These are phyloP conservation scores for Acrocephalus kingi DNA, from an alignment of 2,113 vertebrate genomes.

Conservation along the genomic window DNA sequence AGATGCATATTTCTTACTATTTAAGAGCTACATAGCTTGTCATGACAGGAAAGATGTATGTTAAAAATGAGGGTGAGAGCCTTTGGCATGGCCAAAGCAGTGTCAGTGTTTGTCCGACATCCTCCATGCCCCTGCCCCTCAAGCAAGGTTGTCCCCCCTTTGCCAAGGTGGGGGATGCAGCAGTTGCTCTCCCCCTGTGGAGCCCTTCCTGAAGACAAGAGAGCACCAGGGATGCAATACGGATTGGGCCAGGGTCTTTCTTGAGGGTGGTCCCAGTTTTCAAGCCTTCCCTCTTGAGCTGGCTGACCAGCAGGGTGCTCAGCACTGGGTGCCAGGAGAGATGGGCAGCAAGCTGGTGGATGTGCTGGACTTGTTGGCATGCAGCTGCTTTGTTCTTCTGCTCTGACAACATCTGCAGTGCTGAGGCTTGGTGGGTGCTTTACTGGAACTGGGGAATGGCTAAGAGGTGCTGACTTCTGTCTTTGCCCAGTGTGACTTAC, in stretches of 20 bases:
- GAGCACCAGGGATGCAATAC: not conserved
- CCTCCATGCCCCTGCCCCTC: not conserved
- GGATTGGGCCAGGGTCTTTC: not conserved
- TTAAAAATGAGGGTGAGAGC: not conserved
- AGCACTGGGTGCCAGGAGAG: not conserved
- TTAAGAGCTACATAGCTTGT: rapidly evolving
- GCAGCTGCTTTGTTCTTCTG: not conserved
- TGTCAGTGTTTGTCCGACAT: not conserved
- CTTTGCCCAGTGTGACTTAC: not conserved
- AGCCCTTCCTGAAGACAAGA: not conserved
- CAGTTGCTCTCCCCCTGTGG: rapidly evolving
- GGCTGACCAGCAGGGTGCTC: not conserved
- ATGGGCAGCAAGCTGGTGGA: not conserved
- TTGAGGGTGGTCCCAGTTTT: not conserved
- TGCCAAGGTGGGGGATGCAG: not conserved
- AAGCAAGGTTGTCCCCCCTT: not conserved
- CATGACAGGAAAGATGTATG: not conserved
- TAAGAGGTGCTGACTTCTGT: not conserved
- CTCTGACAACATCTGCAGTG: not conserved
- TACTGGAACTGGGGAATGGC: not conserved
- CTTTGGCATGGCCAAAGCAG: not conserved
- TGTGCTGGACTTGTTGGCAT: not conserved
- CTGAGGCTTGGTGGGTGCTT: not conserved
- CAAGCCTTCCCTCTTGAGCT: not conserved
- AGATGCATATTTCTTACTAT: not conserved